Evolutionary conservation across 2,797 vertebrate species (phyloP), one percentile per base, ranked within the genome.

Genomic region (Cichlasoma orientale): DNA sequence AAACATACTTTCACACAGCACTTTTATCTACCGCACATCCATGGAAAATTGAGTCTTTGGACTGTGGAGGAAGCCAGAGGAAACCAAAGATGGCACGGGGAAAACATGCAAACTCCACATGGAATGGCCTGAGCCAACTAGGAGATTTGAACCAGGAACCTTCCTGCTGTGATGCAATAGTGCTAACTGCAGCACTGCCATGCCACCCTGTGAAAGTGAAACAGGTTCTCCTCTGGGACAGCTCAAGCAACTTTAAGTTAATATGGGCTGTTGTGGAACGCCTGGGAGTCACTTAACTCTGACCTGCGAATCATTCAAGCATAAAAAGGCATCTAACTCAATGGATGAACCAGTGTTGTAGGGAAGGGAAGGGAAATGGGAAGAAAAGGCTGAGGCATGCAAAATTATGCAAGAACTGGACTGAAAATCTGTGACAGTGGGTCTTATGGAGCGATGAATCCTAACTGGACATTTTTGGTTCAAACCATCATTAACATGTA

Each of bases 111-210:
- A 25, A 41, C 59, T 44, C 23, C 59, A 44, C 59, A 63, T 8
- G 16, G 59, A 63, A 44, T 0, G 2, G 10, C 36, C 19, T 0
- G 18, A 25, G n/a, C 13, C n/a, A 63, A 18, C 0, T 8, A 44
- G 36, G 36, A 44, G 36, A 63, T 44, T 44, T 25, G 23, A 12
- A 27, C 23, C 0, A 2, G 16, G 44, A 9, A 66, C 38, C 41
- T 2, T 44, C 18, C 19, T 27, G 44, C 13, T 1, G 1, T 66
- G 14, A 25, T 18, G 38, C 23, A 47, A 5, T 0, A 27, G 23
- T 27, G 25, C 61, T 38, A 66, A 66, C 41, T 3, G 11, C 10
- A 27, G 38, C 23, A 27, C 0, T 38, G 0, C 23, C 61, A 7
- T 66, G 9, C 47, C 3, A n/a, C 18, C 18, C 6, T 52, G 47